These are phyloP conservation scores for Delichon dasypus DNA, from an alignment of 2,797 vertebrate species.

Conservation along the genomic window DNA sequence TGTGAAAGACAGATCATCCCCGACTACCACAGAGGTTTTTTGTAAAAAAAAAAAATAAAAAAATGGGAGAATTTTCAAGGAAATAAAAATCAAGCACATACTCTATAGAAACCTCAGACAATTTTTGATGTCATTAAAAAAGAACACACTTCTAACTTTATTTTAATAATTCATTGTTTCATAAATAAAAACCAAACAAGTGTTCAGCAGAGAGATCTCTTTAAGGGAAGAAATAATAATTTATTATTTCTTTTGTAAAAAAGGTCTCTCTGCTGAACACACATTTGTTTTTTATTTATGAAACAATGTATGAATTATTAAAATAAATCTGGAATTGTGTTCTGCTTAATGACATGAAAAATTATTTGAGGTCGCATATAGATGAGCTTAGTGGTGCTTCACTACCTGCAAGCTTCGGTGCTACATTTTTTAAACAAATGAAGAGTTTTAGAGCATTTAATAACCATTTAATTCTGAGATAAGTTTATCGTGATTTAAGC, in stretches of 20 bases:
- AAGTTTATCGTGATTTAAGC: slow-evolving; percentile 53
- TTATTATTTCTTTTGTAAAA: slow-evolving; percentile 78
- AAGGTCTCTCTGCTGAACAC: slow-evolving; percentile 72
- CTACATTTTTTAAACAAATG: slow-evolving; percentile 54
- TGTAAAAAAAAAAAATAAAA: slow-evolving; percentile 29
- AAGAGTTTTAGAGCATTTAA: slow-evolving; percentile 73
- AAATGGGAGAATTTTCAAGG: slow-evolving; percentile 54
- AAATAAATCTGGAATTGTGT: slow-evolving; percentile 71
- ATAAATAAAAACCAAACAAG: slow-evolving; percentile 80
- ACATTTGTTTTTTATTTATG: slow-evolving; percentile 80
- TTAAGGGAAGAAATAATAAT: slow-evolving; percentile 79
- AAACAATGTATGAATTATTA: slow-evolving; percentile 80
- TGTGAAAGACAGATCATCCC: slow-evolving; percentile 37
- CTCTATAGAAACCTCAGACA: slow-evolving; percentile 57
- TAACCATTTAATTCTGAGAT: slow-evolving; percentile 69
- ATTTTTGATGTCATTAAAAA: slow-evolving; percentile 75
- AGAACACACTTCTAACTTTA: slow-evolving; percentile 71
- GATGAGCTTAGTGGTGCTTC: slow-evolving; percentile 67
- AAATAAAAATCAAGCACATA: slow-evolving; percentile 58
- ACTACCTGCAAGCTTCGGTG: slow-evolving; percentile 59
- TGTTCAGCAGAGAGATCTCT: slow-evolving; percentile 78
- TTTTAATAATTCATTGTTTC: slow-evolving; percentile 81
- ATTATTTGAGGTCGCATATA: slow-evolving; percentile 74
- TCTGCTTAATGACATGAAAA: slow-evolving; percentile 80
- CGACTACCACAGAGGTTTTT: slow-evolving; percentile 36